phyloP scores from a whole-genome alignment of 2,113 vertebrate genomes.

The Etheostoma cragini region DNA sequence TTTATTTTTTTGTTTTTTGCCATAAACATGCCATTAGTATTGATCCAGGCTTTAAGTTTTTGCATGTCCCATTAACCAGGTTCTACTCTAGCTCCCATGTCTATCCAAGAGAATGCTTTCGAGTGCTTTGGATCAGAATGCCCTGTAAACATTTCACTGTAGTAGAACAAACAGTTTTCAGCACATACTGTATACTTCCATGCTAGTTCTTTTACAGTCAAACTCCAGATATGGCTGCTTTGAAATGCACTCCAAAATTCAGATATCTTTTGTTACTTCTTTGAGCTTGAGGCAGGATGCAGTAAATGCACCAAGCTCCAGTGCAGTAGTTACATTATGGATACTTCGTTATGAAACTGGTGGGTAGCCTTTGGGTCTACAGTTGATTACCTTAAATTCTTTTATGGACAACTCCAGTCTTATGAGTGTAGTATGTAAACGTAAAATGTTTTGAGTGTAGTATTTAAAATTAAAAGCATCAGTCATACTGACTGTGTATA shows the following conservation, averaged over 20 bases:
- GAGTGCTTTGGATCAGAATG: conserved; percentile 1
- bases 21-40: not conserved
- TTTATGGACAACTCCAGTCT: not conserved
- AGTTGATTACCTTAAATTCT: not conserved
- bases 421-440: not conserved
- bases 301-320: not conserved
- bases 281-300: not conserved
- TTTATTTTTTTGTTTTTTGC: no score
- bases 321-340: not conserved
- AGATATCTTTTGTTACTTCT: not conserved
- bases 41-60: not conserved
- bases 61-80: not conserved
- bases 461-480: not conserved
- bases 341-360: not conserved
- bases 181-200: not conserved
- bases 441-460: not conserved
- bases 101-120: not conserved
- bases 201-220: not conserved
- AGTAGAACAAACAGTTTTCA: not conserved
- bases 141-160: not conserved
- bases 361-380: not conserved
- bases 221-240: conserved; percentile 1
- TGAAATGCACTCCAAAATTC: not conserved
- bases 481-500: conserved; percentile 20
- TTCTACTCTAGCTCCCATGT: not conserved